phyloP scores from a whole-genome alignment of 1,140 invertebrate species.

The Pseudachorutes palmiensis region DNA sequence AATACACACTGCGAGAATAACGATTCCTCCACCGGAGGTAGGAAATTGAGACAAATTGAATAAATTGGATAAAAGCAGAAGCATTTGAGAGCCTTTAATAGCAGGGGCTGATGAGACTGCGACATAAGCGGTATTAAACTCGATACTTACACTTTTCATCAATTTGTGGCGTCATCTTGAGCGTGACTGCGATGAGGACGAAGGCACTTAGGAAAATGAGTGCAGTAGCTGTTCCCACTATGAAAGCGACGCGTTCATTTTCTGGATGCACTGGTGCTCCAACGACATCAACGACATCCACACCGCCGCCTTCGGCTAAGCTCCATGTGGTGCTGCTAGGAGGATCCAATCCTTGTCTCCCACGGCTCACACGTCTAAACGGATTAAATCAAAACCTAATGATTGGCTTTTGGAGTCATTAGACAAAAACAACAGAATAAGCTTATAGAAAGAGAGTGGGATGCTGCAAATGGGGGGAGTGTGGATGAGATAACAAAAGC shows the following conservation, averaged over 20 bases:
- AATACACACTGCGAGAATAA: no score
- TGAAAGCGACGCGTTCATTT: slow-evolving; percentile 30
- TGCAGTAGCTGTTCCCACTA: slow-evolving; percentile 30
- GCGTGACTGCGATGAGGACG: slow-evolving; percentile 73
- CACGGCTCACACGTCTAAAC: not conserved
- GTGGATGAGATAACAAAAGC: no score
- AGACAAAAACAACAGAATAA: not conserved
- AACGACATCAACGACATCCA: not conserved
- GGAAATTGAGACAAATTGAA: no score
- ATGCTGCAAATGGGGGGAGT: no score
- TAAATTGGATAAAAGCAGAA: no score
- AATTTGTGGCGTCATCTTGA: slow-evolving; percentile 81
- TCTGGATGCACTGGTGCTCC: slow-evolving; percentile 9
- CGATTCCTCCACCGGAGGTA: no score
- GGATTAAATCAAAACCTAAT: not conserved
- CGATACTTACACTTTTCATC: slow-evolving; percentile 77
- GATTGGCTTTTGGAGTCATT: not conserved
- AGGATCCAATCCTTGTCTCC: not conserved
- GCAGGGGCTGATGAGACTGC: no score
- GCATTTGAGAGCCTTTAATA: no score
- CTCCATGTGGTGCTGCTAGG: not conserved
- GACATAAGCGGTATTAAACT: not conserved
- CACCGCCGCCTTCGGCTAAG: not conserved
- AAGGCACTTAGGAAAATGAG: slow-evolving; percentile 36
- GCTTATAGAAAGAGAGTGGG: not conserved